Conservation (phyloP, 2,888 invertebrate species). For the Drosophila setosimentum region DNA sequence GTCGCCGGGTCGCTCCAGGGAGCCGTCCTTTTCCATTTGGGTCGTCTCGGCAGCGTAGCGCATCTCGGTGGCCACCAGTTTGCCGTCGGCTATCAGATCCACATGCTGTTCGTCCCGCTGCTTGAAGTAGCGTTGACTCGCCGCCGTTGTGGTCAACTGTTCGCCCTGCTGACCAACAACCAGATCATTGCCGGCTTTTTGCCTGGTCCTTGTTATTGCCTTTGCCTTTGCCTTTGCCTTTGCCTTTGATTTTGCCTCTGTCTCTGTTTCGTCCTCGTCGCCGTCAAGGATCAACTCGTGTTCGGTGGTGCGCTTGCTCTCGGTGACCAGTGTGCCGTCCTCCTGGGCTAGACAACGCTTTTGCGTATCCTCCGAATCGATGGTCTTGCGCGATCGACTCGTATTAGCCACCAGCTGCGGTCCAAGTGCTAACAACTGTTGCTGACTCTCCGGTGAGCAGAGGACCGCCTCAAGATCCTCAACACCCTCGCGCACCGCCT, state of each 20-base stretch:
- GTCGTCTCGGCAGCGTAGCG: slow-evolving; percentile 92
- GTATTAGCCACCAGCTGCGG: slow-evolving; percentile 91
- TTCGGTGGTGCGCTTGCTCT: slow-evolving; percentile 92
- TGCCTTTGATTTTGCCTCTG: not conserved
- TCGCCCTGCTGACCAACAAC: slow-evolving; percentile 79
- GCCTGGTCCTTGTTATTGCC: not conserved
- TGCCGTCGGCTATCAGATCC: slow-evolving; percentile 93
- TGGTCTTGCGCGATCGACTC: slow-evolving; percentile 91
- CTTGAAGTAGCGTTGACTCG: slow-evolving; percentile 89
- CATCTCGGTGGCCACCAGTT: slow-evolving; percentile 92
- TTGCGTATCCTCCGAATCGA: slow-evolving; percentile 94
- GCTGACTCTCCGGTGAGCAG: slow-evolving; percentile 87
- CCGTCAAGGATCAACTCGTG: slow-evolving; percentile 90
- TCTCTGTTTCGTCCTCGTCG: slow-evolving; percentile 89
- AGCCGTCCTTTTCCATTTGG: slow-evolving; percentile 90
- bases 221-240: not conserved
- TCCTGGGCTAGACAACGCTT: slow-evolving; percentile 91
- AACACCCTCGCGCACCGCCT: slow-evolving; percentile 88
- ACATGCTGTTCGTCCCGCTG: slow-evolving; percentile 93
- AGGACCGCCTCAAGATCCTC: slow-evolving; percentile 91
- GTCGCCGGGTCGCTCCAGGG: slow-evolving; percentile 89
- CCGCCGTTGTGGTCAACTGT: slow-evolving; percentile 85
- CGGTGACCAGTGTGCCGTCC: slow-evolving; percentile 94
- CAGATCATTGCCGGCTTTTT: slow-evolving; percentile 71
- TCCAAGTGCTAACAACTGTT: slow-evolving; percentile 88